These are phyloP conservation scores for Papilio elwesi DNA, from an alignment of 2,888 invertebrate genomes.

Conservation along the genomic window DNA sequence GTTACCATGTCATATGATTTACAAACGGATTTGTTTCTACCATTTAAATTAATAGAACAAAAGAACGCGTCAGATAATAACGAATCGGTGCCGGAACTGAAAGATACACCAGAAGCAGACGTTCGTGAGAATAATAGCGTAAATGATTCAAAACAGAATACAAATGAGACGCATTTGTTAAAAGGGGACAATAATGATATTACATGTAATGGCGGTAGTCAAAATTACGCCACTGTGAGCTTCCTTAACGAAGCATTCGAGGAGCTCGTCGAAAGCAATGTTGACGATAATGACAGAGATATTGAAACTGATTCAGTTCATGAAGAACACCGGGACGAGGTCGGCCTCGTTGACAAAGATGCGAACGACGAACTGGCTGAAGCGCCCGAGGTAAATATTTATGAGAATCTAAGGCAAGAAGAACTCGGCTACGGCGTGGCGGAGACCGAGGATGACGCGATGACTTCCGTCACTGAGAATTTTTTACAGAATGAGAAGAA, in stretches of 20 bases:
- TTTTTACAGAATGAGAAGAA: constrained; percentile 81
- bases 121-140: background rate
- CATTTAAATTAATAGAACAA: constrained; percentile 36
- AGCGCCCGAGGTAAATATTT: constrained; percentile 43
- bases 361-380: constrained; percentile 46
- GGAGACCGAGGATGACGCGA: constrained; percentile 52
- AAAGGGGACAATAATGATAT: constrained; percentile 46
- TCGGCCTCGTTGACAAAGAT: constrained; percentile 40
- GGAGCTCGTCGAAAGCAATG: constrained; percentile 76
- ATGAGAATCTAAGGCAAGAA: constrained; percentile 32
- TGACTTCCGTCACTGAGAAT: constrained; percentile 66
- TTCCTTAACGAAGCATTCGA: constrained; percentile 75
- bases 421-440: constrained; percentile 46
- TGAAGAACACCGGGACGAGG: constrained; percentile 49
- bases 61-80: constrained; percentile 44
- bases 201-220: constrained; percentile 63
- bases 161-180: constrained; percentile 35
- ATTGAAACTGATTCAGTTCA: constrained; percentile 47
- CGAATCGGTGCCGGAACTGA: background rate
- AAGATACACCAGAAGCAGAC: constrained; percentile 8
- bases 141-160: background rate
- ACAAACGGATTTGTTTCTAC: constrained; percentile 47
- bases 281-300: constrained; percentile 72
- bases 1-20: constrained; percentile 57
- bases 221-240: constrained; percentile 70